Base-by-base conservation (phyloP, 2,797 vertebrate species). In the Psittacula echo region DNA sequence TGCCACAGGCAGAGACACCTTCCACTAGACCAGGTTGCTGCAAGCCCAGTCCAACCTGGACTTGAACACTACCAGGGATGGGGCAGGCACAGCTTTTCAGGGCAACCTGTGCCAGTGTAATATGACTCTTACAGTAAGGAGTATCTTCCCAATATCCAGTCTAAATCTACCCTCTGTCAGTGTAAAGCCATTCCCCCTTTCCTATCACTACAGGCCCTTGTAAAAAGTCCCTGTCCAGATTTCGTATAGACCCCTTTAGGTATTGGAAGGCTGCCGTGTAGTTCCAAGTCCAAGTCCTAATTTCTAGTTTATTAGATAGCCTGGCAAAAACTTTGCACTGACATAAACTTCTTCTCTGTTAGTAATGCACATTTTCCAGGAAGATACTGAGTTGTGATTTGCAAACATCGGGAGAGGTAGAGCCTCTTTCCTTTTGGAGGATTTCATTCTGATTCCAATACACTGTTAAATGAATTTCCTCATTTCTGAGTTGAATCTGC, bases 311-410 rank as follows among this genome's bases (percentile, higher is more conserved):
- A 13, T 41, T 44, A 50, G 21, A 13, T 27, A 22, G 30, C 7
- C 8, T 19, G 27, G 37, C 12, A 44, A 65, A 61, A 76, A 16
- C 4, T 37, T 48, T 5, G 9, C 3, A 6, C 22, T 21, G 19
- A 39, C 8, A 1, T 51, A 44, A 67, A 62, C 32, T 20, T 15
- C 19, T 10, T 18, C 9, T 20, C 4, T 21, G 77, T 50, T 18
- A 27, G 20, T 80, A 41, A 7, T 4, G 10, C 7, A 1, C 2
- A 1, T 22, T 12, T 15, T 64, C 32, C 3, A 2, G 30, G 17
- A 74, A 39, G 9, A 30, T 37, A 9, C 11, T 3, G 14, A 71
- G 17, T 39, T 13, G 15, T 0, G 0, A 19, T 39, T 37, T 45
- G 34, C 8, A 18, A 37, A 39, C 5, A 9, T 23, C 1, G 10